Evolutionary conservation across 2,113 vertebrate genomes (phyloP).

Genomic region (Crotalus tigris): DNA sequence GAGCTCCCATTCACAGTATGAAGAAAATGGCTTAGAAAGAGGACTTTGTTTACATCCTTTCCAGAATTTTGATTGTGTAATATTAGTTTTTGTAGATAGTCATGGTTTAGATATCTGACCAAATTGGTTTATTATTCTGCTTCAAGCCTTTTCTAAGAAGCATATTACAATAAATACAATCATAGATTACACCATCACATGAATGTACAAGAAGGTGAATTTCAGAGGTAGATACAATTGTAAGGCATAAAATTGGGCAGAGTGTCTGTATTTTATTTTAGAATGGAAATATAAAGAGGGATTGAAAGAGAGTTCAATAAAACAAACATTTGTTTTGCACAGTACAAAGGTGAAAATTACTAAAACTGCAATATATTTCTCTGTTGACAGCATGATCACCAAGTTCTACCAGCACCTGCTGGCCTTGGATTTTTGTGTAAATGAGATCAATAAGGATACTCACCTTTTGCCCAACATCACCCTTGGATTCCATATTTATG

Average conservation of each 20-base stretch:
- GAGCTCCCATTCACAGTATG: neutral
- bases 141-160: neutral
- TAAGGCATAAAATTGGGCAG: neutral
- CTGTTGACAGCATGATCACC: neutral
- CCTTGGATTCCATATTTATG: too few species aligned
- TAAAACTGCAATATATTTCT: neutral
- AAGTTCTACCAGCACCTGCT: neutral
- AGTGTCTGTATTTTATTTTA: neutral
- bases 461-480: neutral
- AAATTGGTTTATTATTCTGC: neutral
- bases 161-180: neutral
- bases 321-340: neutral
- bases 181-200: neutral
- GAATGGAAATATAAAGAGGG: neutral
- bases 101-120: neutral
- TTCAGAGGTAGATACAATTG: neutral
- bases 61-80: neutral
- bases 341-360: neutral
- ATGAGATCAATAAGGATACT: too few species aligned
- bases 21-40: neutral
- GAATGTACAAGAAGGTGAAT: neutral
- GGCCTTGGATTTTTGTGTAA: too few species aligned
- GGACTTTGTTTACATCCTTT: neutral
- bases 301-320: neutral
- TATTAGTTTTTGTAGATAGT: neutral